Evolutionary conservation across 2,113 vertebrate genomes (phyloP).

Genomic region (Phrynosoma platyrhinos): DNA sequence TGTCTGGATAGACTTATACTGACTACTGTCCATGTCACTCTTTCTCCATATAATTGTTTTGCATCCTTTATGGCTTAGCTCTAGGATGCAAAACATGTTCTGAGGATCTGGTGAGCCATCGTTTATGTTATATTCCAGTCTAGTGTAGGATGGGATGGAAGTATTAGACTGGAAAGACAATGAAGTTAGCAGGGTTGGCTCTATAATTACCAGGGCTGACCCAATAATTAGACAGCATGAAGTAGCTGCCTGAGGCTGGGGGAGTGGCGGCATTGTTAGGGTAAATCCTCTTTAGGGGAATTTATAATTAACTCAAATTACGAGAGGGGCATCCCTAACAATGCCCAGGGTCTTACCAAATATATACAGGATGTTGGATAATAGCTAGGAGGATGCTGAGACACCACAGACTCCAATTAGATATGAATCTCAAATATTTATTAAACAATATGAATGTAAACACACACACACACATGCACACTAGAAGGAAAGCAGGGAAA

Average conservation of each 20-base stretch:
- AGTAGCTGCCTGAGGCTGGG: not conserved
- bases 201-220: not conserved
- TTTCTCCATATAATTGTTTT: not conserved
- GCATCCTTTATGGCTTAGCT: not conserved
- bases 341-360: no score
- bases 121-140: not conserved
- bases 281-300: no score
- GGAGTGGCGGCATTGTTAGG: no score
- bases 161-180: not conserved
- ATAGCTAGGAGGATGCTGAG: no score
- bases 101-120: not conserved
- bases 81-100: not conserved
- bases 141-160: not conserved
- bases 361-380: no score
- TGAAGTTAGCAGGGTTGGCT: not conserved
- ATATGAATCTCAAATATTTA: no score
- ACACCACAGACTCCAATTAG: no score
- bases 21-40: not conserved
- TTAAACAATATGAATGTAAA: no score
- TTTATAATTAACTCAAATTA: no score
- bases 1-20: not conserved
- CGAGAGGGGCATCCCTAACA: no score
- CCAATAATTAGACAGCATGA: not conserved
- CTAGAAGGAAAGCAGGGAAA: no score
- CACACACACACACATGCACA: no score